Evolutionary conservation across 2,888 invertebrate genomes (phyloP), one percentile per base, ranked within the genome.

Genomic region (Coelinius sp.): DNA sequence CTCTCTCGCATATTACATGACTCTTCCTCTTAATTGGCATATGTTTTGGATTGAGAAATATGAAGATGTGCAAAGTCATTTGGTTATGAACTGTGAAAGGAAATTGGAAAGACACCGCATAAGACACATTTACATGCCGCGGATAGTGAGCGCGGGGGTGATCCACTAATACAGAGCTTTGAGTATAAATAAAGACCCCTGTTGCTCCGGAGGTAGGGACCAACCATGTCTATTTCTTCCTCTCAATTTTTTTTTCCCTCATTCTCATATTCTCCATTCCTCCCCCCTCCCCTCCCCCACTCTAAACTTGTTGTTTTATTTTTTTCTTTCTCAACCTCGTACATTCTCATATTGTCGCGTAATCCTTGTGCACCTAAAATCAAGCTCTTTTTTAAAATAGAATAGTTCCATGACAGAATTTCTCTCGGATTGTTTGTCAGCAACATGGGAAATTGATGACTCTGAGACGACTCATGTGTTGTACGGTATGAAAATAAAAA

Each of bases 91-190:
- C 17, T 59, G 17, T 31, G 10, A 59, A 74, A 76, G 77, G 80
- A 79, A 81, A 83, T 78, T 81, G 80, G 80, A 78, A 81, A 66
- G 24, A 63, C 41, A 24, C 77, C 80, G 78, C 75, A 79, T 78
- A 80, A 83, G 80, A 81, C 78, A 80, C 79, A 80, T 81, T 82
- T 78, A 79, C 76, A 79, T 75, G 46, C 66, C 72, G 78, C 77
- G 76, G 77, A 76, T 75, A 76, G 79, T 79, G 80, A 79, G 74
- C 76, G 84, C 85, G 85, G 85, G 86, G 84, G 85, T 85, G 85
- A 85, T 85, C 85, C 85, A 86, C 85, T 86, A 85, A 86, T 85
- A 85, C 84, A 79, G 82, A 83, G 85, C 85, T 85, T 84, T 81
- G 84, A 80, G 84, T 85, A 85, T 85, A 86, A 85, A 86, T 86